Percentiles rank a stretch among this genome's conserved stretches.
phyloP scores from a whole-genome alignment of 2,888 invertebrate genomes.

The Candidula unifasciata region DNA sequence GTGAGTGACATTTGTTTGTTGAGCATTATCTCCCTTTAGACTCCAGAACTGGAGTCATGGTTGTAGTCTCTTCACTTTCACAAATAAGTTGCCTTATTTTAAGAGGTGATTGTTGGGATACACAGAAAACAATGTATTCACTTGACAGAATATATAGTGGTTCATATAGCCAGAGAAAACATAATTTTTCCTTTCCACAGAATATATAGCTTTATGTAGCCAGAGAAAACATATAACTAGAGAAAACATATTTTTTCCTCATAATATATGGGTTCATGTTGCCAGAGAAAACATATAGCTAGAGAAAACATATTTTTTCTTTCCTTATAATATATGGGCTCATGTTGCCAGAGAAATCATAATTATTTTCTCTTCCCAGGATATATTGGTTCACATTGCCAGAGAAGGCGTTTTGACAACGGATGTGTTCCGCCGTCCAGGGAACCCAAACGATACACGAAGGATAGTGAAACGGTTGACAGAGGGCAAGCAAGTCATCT shows the following conservation, averaged over 20 bases:
- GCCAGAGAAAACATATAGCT: conserved; percentile 77
- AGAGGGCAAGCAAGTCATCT: conserved; percentile 75
- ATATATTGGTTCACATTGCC: conserved; percentile 76
- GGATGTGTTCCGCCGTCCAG: conserved; percentile 77
- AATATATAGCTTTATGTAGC: conserved; percentile 77
- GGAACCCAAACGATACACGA: conserved; percentile 75
- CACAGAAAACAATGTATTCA: neutral
- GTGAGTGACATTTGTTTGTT: conserved; percentile 55
- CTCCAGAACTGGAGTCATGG: neutral
- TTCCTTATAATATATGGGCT: neutral
- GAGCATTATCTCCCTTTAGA: neutral
- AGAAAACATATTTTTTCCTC: conserved; percentile 10
- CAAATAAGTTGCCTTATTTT: neutral
- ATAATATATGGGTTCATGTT: conserved; percentile 77
- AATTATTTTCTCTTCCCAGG: conserved; percentile 61
- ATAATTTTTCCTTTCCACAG: conserved; percentile 58
- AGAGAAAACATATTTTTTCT: conserved; percentile 67
- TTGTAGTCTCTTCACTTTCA: neutral
- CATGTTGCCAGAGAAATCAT: neutral
- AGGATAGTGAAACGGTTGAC: conserved; percentile 74
- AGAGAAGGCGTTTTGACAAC: conserved; percentile 77
- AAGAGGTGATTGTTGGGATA: too few relatives aligned
- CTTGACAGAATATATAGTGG: conserved; percentile 74
- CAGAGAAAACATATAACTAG: conserved; percentile 72
- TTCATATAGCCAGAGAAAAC: conserved; percentile 77